Percentiles rank a stretch among this genome's conserved stretches.
phyloP scores from a whole-genome alignment of 2,888 invertebrate species.

The Conomelus anceps region DNA sequence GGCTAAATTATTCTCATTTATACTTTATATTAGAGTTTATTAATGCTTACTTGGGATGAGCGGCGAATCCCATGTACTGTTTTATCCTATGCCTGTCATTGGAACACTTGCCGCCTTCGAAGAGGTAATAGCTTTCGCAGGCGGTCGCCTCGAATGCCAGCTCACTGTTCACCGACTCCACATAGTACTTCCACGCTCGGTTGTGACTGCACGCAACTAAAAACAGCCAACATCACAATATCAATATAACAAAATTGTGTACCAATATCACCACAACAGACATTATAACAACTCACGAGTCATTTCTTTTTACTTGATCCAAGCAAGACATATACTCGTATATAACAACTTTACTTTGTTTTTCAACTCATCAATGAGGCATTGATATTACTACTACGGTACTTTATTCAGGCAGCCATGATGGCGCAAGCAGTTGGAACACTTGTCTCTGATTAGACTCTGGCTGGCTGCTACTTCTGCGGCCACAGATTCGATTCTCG shows the following conservation, averaged over 20 bases:
- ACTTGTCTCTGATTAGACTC: too few species aligned
- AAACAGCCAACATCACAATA: slow-evolving; percentile 46
- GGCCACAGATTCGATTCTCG: too few species aligned
- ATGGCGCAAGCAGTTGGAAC: too few species aligned
- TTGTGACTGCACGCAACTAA: slow-evolving; percentile 77
- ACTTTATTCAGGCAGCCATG: too few species aligned
- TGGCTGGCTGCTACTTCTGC: too few species aligned
- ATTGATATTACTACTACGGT: too few species aligned
- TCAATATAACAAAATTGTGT: slow-evolving; percentile 1
- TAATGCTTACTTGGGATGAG: slow-evolving; percentile 46
- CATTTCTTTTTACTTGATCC: too few species aligned
- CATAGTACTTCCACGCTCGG: slow-evolving; percentile 68
- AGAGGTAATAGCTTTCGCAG: slow-evolving; percentile 44
- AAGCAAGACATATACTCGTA: too few species aligned
- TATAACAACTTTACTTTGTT: too few species aligned
- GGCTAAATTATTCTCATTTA: not conserved
- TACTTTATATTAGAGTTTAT: too few species aligned
- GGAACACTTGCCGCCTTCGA: slow-evolving; percentile 26
- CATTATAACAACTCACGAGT: too few species aligned
- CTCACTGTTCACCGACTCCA: slow-evolving; percentile 62
- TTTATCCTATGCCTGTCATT: slow-evolving; percentile 6
- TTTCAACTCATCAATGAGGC: too few species aligned
- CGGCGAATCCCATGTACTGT: slow-evolving; percentile 59
- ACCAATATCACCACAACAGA: not conserved
- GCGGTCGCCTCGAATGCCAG: slow-evolving; percentile 60